These are phyloP conservation scores for Trachemys scripta DNA, from an alignment of 2,113 vertebrate genomes.

Conservation along the genomic window DNA sequence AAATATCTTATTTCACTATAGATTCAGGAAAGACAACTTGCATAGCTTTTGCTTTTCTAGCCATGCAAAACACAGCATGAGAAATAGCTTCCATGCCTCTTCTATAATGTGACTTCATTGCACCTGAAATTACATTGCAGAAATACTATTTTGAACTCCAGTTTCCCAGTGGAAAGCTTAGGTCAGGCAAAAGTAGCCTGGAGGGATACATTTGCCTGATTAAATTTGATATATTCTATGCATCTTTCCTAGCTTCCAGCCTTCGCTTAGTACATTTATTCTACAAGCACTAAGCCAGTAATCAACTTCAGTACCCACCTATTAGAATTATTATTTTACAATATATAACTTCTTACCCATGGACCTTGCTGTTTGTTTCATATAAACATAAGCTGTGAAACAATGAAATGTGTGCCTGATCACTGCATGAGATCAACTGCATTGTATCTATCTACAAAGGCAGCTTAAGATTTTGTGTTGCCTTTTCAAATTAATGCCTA, in stretches of 20 bases:
- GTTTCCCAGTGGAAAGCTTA: conserved; percentile 56
- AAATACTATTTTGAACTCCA: conserved; percentile 39
- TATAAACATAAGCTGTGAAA: conserved; percentile 57
- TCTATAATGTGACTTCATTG: conserved; percentile 40
- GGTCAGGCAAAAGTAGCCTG: conserved; percentile 54
- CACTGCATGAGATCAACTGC: neutral
- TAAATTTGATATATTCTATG: conserved; percentile 63
- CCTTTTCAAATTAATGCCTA: conserved; percentile 58
- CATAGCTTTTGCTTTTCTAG: conserved; percentile 14
- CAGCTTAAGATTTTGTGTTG: conserved; percentile 34
- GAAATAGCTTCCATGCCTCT: conserved; percentile 45
- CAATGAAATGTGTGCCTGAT: conserved; percentile 15
- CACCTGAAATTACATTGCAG: conserved; percentile 65
- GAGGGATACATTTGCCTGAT: conserved; percentile 65
- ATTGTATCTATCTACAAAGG: neutral
- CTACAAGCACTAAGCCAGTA: conserved; percentile 36
- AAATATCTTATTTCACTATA: neutral
- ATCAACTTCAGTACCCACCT: conserved; percentile 62
- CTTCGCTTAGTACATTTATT: conserved; percentile 47
- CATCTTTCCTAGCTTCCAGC: conserved; percentile 46
- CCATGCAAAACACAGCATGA: conserved; percentile 22
- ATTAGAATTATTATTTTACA: conserved; percentile 71
- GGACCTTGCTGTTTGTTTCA: conserved; percentile 28
- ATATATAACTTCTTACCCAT: conserved; percentile 24
- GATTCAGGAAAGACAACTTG: neutral